These are phyloP conservation scores for Macroglossus sobrinus DNA, from an alignment of 2,113 vertebrate genomes.

Conservation along the genomic window DNA sequence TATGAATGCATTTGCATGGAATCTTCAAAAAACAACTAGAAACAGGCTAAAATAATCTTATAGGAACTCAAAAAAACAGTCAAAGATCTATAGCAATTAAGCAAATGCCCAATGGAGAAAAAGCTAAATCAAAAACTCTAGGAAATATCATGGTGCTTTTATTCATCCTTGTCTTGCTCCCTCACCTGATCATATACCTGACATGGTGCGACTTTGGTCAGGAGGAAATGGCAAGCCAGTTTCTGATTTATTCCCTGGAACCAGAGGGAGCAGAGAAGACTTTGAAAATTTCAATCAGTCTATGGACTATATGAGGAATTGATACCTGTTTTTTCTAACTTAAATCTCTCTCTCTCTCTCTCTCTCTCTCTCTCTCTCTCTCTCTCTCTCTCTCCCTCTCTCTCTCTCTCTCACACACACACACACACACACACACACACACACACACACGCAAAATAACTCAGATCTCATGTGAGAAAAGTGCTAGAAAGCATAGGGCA, in stretches of 20 bases:
- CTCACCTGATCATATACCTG: not conserved
- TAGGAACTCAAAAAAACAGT: not conserved
- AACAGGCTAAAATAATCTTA: not conserved
- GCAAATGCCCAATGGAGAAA: not conserved
- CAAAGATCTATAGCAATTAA: not conserved
- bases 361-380: too few relatives aligned
- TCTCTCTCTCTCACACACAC: too few relatives aligned
- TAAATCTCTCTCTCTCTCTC: too few relatives aligned
- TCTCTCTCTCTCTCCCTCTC: too few relatives aligned
- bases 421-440: too few relatives aligned
- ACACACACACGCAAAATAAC: not conserved
- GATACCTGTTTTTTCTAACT: not conserved
- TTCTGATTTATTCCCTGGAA: not conserved
- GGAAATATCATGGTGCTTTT: not conserved
- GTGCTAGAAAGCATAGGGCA: not conserved
- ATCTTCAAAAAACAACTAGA: not conserved
- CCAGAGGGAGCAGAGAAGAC: not conserved
- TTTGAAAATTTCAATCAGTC: not conserved
- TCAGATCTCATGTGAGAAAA: not conserved
- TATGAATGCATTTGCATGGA: not conserved
- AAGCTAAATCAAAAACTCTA: not conserved
- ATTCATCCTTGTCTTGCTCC: not conserved
- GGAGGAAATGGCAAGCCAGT: not conserved
- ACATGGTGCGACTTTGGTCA: not conserved
- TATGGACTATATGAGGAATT: not conserved